Conservation (phyloP, 1,140 invertebrate species). For the Drosophila ironensis region DNA sequence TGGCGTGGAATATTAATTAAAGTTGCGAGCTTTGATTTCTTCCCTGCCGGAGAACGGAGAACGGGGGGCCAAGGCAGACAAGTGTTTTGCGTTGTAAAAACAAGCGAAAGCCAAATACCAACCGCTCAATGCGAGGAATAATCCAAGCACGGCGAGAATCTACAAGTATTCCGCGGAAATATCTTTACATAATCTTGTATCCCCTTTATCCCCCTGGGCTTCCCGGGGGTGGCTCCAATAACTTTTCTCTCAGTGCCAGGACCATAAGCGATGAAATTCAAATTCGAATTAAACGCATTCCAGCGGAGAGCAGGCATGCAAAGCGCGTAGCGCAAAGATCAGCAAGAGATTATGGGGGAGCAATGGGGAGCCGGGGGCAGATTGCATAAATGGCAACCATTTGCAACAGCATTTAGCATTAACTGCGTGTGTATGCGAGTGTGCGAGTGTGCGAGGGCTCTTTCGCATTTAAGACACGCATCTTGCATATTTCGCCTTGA, state of each 20-base stretch:
- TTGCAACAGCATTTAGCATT: slow-evolving; percentile 41
- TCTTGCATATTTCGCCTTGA: slow-evolving; percentile 78
- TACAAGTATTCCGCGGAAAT: neutral
- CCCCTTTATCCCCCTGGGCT: neutral
- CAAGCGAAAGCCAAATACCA: slow-evolving; percentile 56
- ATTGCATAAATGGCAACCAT: slow-evolving; percentile 67
- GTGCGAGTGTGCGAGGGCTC: slow-evolving; percentile 21
- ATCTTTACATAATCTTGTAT: neutral
- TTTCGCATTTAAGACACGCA: slow-evolving; percentile 71
- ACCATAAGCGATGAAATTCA: slow-evolving; percentile 56
- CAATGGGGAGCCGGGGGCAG: neutral
- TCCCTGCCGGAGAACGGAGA: slow-evolving; percentile 28
- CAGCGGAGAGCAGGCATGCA: slow-evolving; percentile 71
- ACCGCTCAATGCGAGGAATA: slow-evolving; percentile 32
- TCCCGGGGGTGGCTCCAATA: neutral
- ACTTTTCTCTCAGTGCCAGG: slow-evolving; percentile 3
- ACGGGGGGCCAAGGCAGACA: slow-evolving; percentile 43
- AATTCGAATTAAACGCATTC: slow-evolving; percentile 76
- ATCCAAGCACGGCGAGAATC: slow-evolving; percentile 15
- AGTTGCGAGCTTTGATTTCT: slow-evolving; percentile 75
- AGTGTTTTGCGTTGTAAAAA: slow-evolving; percentile 78
- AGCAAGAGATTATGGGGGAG: slow-evolving; percentile 58
- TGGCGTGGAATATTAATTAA: slow-evolving; percentile 70
- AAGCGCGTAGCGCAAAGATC: slow-evolving; percentile 65
- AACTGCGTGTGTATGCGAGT: neutral